Conservation (phyloP, 2,797 vertebrate species). For the Rhynchonycteris naso region DNA sequence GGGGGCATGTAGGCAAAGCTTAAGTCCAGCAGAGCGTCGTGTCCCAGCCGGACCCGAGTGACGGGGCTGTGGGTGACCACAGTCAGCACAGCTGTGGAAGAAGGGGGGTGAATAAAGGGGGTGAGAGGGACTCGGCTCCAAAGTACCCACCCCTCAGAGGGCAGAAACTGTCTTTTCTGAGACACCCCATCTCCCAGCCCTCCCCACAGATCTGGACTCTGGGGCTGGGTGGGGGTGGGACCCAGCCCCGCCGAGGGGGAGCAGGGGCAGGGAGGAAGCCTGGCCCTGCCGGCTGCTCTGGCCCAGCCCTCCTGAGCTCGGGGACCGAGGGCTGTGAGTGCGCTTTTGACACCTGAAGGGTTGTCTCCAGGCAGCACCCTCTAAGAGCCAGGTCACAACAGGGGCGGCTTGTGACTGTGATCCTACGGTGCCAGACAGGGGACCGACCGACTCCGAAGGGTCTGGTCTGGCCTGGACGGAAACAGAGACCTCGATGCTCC, state of each 20-base stretch:
- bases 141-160: neutral
- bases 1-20: conserved; percentile 84
- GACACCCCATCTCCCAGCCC: neutral
- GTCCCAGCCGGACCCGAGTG: conserved; percentile 84
- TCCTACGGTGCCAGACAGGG: neutral
- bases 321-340: neutral
- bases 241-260: neutral
- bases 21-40: conserved; percentile 88
- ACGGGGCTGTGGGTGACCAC: conserved; percentile 85
- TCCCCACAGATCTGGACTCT: neutral
- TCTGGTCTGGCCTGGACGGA: neutral
- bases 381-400: neutral
- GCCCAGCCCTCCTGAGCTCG: neutral
- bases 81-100: conserved; percentile 87
- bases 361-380: neutral
- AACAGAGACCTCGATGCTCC: neutral
- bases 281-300: neutral
- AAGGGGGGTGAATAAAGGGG: neutral
- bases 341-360: neutral
- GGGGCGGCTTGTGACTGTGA: neutral
- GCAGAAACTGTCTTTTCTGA: neutral
- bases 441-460: neutral
- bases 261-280: neutral
- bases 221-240: neutral
- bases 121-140: neutral